Evolutionary conservation across 2,797 vertebrate species (phyloP).

Genomic region (Hephaestus fuliginosus): DNA sequence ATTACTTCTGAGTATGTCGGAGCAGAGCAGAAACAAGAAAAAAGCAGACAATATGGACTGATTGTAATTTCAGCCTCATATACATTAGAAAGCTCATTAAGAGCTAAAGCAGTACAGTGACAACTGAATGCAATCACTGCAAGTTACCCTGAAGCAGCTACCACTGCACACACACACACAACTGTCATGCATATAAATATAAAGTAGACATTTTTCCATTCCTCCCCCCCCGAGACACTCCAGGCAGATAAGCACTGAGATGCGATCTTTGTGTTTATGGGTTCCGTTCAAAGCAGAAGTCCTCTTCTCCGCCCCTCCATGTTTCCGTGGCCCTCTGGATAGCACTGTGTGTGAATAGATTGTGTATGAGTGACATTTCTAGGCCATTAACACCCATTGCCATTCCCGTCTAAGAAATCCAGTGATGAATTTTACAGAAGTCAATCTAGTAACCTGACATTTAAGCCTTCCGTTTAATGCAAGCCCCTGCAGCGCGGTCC

Average conservation of each 20-base stretch:
- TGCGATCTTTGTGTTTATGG: conserved; percentile 49
- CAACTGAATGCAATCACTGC: conserved; percentile 20
- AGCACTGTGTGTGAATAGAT: conserved; percentile 36
- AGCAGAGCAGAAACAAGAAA: background rate
- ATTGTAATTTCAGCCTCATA: conserved; percentile 13
- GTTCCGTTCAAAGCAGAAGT: conserved; percentile 37
- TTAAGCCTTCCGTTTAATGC: conserved; percentile 61
- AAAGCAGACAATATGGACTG: background rate
- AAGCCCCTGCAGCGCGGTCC: conserved; percentile 42
- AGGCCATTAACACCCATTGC: conserved; percentile 65
- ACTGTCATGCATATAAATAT: conserved; percentile 40
- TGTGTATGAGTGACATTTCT: conserved; percentile 76
- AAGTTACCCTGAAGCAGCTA: conserved; percentile 18
- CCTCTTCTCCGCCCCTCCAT: conserved; percentile 35
- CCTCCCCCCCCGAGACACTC: conserved; percentile 27
- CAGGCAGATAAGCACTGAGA: conserved; percentile 50
- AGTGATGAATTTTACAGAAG: conserved; percentile 64
- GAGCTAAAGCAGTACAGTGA: conserved; percentile 8
- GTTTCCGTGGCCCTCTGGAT: conserved; percentile 42
- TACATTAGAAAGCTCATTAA: conserved; percentile 36
- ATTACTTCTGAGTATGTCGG: background rate
- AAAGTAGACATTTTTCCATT: conserved; percentile 28
- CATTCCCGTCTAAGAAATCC: conserved; percentile 30
- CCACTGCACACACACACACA: conserved; percentile 1
- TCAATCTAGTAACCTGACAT: conserved; percentile 74